Base-by-base conservation (phyloP, 2,113 vertebrate genomes). In the Hyla sarda region DNA sequence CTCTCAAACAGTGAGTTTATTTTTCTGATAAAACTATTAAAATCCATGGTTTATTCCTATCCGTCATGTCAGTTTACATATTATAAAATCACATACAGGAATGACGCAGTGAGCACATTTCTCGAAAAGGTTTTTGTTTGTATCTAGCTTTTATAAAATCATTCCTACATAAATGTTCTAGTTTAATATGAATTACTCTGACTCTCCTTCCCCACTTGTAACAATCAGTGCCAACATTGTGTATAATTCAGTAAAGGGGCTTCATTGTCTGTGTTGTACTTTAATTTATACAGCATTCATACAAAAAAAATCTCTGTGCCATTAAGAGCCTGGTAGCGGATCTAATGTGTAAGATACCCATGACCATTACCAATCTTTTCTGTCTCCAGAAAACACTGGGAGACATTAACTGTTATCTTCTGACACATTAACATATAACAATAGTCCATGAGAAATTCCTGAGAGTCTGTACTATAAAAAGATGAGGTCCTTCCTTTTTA, bases 221-320 rank as follows among this genome's bases (percentile, higher is more conserved):
- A 1, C 0, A 0, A 21, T 2, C 0, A 0, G 0, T 0, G 81
- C n/a, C 91, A 91, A 91, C 89, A 85, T 89, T 88, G 21, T 76
- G 23, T 88, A 88, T 60, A 88, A 89, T 89, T 28, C 32, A 28
- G 25, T 6, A 58, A 37, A 58, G n/a, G 1, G n/a, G 37, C 76
- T 16, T 48, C 16, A 54, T 45, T 81, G 62, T 67, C 11, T 45
- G 6, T 73, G 71, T 75, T 45, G 10, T 45, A 23, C 47, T 48
- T 47, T 54, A 79, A 72, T 60, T 83, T 60, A 69, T 65, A 41
- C 77, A 76, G 41, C 60, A 37, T 34, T 76, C 37, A 72, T 82
- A 83, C 81, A 0, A 82, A 78, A 28, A 73, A 3, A 41, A 41
- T 52, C 4, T 1, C 10, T 13, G 87, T 75, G 90, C 30, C 90